These are phyloP conservation scores for Chrysochloris asiatica DNA, from an alignment of 2,113 vertebrate genomes.

Conservation along the genomic window DNA sequence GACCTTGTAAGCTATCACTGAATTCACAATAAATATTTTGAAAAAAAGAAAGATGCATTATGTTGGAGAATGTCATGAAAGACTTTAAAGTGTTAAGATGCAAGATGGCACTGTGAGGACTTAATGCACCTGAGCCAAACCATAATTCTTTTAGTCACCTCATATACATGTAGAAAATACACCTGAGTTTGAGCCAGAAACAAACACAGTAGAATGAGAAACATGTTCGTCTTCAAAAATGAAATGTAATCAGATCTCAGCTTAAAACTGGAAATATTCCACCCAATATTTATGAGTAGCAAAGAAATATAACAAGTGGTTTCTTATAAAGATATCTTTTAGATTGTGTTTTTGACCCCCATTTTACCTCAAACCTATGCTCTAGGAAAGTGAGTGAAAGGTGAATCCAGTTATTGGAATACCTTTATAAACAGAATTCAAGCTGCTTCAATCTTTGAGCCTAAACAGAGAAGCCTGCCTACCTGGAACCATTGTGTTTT, in stretches of 20 bases:
- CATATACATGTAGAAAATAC: too few relatives aligned
- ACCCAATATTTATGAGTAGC: background rate
- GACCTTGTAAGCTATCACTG: too few relatives aligned
- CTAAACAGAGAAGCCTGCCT: background rate
- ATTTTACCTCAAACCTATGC: background rate
- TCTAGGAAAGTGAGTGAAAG: background rate
- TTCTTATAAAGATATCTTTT: background rate
- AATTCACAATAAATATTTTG: too few relatives aligned
- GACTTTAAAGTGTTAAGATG: too few relatives aligned
- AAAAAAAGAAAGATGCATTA: too few relatives aligned
- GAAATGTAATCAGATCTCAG: too few relatives aligned
- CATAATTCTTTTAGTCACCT: too few relatives aligned
- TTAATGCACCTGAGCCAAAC: too few relatives aligned
- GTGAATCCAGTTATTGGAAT: background rate
- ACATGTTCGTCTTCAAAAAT: rapidly evolving
- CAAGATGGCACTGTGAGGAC: too few relatives aligned
- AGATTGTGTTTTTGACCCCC: background rate
- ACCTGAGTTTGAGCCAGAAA: background rate
- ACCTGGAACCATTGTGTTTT: rapidly evolving
- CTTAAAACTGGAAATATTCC: background rate
- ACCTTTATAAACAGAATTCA: background rate
- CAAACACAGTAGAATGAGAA: background rate
- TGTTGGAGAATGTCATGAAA: too few relatives aligned
- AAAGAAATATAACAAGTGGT: background rate
- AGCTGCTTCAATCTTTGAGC: background rate